A percentile compares a stretch with the other conserved stretches of the same genome.
Conservation (phyloP, 2,797 vertebrate genomes). For the Anguilla obscura region DNA sequence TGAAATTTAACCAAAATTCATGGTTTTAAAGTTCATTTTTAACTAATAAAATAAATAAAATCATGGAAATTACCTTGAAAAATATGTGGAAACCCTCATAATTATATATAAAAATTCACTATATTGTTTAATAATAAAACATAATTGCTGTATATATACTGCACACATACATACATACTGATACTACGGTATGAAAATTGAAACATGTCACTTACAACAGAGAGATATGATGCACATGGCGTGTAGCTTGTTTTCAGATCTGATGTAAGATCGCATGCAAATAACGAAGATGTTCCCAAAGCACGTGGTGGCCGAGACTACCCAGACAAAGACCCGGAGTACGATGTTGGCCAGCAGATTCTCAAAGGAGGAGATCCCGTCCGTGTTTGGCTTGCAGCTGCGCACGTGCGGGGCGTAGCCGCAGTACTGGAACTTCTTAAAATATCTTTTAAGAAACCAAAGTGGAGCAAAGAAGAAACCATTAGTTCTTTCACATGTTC, state of each 20-base stretch:
- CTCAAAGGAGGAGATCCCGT: conserved; percentile 96
- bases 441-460: conserved; percentile 75
- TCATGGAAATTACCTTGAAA: neutral
- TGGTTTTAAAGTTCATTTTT: neutral
- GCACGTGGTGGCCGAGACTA: conserved; percentile 92
- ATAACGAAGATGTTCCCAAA: conserved; percentile 97
- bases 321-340: conserved; percentile 95
- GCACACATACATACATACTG: neutral
- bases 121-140: neutral
- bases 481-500: neutral
- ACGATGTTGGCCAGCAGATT: conserved; percentile 92
- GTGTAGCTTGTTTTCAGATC: conserved; percentile 93
- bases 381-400: conserved; percentile 96
- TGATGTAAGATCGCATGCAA: conserved; percentile 92
- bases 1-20: neutral
- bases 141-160: neutral
- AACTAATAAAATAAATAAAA: too few species aligned
- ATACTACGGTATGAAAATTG: neutral
- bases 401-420: conserved; percentile 94
- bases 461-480: neutral
- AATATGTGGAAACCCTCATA: neutral
- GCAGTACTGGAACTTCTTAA: conserved; percentile 98
- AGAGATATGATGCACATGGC: conserved; percentile 95
- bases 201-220: conserved; percentile 85
- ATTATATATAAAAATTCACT: neutral